These are phyloP conservation scores for Xiphophorus hellerii DNA, from an alignment of 2,113 vertebrate genomes.

Conservation along the genomic window DNA sequence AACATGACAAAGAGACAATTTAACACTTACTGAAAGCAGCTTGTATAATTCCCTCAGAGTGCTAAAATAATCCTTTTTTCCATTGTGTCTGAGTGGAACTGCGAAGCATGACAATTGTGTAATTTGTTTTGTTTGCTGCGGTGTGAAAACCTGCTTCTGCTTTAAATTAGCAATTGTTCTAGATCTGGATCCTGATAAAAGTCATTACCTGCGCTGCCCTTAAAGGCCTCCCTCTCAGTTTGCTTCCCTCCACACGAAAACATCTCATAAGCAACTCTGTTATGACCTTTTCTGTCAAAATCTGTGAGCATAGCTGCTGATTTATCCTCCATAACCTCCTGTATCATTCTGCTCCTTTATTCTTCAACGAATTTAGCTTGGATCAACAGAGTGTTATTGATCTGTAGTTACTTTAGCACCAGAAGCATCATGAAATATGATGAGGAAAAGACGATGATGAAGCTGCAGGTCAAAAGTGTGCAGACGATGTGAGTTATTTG, in stretches of 20 bases:
- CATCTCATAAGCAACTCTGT: slow-evolving; percentile 17
- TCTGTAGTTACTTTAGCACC: slow-evolving; percentile 1
- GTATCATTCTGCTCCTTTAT: slow-evolving; percentile 26
- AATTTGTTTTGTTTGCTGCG: slow-evolving; percentile 10
- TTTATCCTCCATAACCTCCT: slow-evolving; percentile 10
- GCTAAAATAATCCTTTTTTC: neutral
- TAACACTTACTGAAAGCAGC: neutral
- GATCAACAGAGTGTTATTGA: slow-evolving; percentile 12
- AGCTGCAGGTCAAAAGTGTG: neutral
- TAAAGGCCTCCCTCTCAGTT: slow-evolving; percentile 2
- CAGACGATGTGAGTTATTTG: too few species aligned
- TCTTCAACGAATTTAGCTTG: slow-evolving; percentile 1
- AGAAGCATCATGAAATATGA: slow-evolving; percentile 1
- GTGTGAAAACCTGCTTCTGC: slow-evolving; percentile 2
- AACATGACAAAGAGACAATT: slow-evolving; percentile 26
- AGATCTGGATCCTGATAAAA: slow-evolving; percentile 19
- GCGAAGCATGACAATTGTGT: neutral
- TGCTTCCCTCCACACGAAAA: slow-evolving; percentile 24
- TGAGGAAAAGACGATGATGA: neutral
- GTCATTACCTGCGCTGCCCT: slow-evolving; percentile 25
- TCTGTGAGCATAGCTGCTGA: slow-evolving; percentile 39
- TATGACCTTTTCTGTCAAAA: slow-evolving; percentile 21
- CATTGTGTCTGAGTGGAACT: slow-evolving; percentile 6
- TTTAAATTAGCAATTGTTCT: slow-evolving; percentile 28
- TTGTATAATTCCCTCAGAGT: slow-evolving; percentile 9